Evolutionary conservation across 1,140 invertebrate genomes (phyloP), one percentile per base, ranked within the genome.

Genomic region (Zaprionus nigranus): DNA sequence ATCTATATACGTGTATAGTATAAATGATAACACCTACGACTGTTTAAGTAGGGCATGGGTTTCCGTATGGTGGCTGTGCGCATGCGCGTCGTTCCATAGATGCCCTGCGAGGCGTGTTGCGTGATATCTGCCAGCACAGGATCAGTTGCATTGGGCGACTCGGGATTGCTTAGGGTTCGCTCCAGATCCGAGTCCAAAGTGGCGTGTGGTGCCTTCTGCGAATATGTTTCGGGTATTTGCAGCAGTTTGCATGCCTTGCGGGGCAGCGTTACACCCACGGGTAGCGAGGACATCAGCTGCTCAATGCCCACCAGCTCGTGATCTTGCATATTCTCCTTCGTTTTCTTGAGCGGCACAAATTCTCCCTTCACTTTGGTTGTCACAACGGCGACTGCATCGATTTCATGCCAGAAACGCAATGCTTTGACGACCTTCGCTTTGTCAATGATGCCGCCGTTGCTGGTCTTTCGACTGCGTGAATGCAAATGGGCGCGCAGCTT

Each of bases 1-100:
- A 54, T 28, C 22, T 2, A 28, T 28, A 15, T 54, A 30, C 1
- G 7, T 30, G 28, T 30, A 7, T 2, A 30, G 28, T 30, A 26
- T 1, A 20, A 12, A 28, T 6, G 40, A 36, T 15, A 72, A 90
- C 71, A 92, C 91, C 80, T 92, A 92, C 91, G 82, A 71, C 91
- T 92, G 77, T 91, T 92, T 62, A 92, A 57, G 63, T 92, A 92
- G 2, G 91, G 91, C 91, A 90, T 92, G 12, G 91, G 91, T 49
- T 92, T 92, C 53, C 91, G 59, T 60, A 92, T 92, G 2, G 91
- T 92, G 7, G 91, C 91, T 0, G 91, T 92, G 57, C 91, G 79
- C 87, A 92, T 88, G 59, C 91, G 90, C 34, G 87, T 92, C 2
- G 91, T 90, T 68, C 91, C 85, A 46, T 92, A 88, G 62, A 92